Evolutionary conservation across 2,113 vertebrate genomes (phyloP).

Genomic region (Laticauda colubrina): DNA sequence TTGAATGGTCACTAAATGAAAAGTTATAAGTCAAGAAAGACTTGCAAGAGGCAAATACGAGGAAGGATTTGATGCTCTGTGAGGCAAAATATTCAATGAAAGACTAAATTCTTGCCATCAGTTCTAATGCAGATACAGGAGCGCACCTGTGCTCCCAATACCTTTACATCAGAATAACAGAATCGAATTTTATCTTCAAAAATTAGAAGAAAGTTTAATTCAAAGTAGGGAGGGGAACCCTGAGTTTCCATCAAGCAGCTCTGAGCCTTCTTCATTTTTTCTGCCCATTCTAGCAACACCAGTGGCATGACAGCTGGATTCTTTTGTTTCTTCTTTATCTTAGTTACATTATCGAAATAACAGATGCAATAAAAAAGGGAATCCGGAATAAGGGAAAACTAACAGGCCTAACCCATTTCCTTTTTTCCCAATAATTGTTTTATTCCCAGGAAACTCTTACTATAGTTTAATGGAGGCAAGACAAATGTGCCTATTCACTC

Average conservation of each 20-base stretch:
- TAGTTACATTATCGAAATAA: conserved; percentile 39
- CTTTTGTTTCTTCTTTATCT: conserved; percentile 41
- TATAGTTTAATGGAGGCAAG: conserved; percentile 53
- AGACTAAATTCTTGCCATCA: not conserved
- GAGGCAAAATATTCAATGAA: not conserved
- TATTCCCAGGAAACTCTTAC: conserved; percentile 42
- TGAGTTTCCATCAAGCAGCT: not conserved
- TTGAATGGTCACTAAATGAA: not conserved
- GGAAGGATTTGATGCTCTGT: not conserved
- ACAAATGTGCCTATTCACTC: conserved; percentile 64
- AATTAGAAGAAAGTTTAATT: not conserved
- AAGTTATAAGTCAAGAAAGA: not conserved
- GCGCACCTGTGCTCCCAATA: not conserved
- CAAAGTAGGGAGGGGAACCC: not conserved
- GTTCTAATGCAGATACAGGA: not conserved
- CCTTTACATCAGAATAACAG: not conserved
- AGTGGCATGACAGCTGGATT: not conserved
- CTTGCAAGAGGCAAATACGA: not conserved
- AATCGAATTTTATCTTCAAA: not conserved
- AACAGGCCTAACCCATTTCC: conserved; percentile 38
- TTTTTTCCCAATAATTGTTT: conserved; percentile 59
- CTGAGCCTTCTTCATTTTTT: not conserved
- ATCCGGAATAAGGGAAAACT: conserved; percentile 35
- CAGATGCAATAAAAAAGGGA: conserved; percentile 36
- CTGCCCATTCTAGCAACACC: accelerated